phyloP scores from a whole-genome alignment of 2,113 vertebrate genomes.

The Mormoops blainvillei region DNA sequence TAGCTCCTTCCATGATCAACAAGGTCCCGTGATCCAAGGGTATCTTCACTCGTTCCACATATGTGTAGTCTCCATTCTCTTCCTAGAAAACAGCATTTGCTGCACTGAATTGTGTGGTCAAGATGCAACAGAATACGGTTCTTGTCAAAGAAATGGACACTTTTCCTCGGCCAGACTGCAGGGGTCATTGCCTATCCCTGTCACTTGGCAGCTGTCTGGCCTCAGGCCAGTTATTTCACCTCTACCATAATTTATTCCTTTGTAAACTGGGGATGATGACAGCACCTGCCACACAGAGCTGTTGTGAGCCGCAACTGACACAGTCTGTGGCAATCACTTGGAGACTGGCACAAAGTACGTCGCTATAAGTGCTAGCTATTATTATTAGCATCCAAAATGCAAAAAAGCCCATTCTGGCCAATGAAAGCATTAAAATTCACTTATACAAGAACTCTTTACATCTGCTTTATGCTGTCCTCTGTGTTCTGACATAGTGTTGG shows the following conservation, averaged over 20 bases:
- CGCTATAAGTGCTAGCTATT: background rate
- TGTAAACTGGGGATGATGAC: background rate
- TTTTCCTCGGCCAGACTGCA: background rate
- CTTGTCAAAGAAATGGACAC: background rate
- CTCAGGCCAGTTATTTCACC: background rate
- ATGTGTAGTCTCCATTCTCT: constrained; percentile 90
- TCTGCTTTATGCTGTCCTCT: background rate
- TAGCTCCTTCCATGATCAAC: constrained; percentile 94
- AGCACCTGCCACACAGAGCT: background rate
- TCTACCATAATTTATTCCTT: background rate
- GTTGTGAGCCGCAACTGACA: background rate
- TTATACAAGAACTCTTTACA: background rate
- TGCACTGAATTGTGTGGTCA: background rate
- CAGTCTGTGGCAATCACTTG: background rate
- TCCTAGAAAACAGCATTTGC: constrained; percentile 81
- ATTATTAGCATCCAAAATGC: background rate
- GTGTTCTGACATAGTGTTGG: background rate
- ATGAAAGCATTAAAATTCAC: background rate
- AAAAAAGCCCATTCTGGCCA: background rate
- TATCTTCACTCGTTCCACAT: constrained; percentile 85
- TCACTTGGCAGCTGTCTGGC: background rate
- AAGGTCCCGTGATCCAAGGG: constrained; percentile 91
- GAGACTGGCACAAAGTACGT: background rate
- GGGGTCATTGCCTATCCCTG: background rate
- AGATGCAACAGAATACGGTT: background rate